These are phyloP conservation scores for Argentina silus DNA, from an alignment of 2,797 vertebrate genomes.

Conservation along the genomic window DNA sequence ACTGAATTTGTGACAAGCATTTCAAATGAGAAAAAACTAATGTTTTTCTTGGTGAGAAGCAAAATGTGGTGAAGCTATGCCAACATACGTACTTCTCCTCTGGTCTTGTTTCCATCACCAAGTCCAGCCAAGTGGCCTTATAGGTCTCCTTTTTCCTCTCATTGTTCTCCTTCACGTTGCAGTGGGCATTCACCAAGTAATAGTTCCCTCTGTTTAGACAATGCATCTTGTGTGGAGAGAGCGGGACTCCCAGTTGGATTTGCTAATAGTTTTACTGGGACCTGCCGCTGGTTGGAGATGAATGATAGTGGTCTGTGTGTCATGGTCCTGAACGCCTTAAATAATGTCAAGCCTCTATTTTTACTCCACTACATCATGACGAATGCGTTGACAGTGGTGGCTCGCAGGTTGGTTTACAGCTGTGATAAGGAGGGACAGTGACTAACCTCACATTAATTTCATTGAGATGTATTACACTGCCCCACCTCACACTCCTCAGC, in stretches of 20 bases:
- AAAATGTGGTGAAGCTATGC: neutral
- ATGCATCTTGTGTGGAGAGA: slow-evolving; percentile 39
- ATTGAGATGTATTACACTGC: slow-evolving; percentile 19
- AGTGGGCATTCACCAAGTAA: slow-evolving; percentile 58
- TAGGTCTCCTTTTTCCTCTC: slow-evolving; percentile 45
- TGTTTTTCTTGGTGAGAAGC: neutral
- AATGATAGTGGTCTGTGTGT: slow-evolving; percentile 6
- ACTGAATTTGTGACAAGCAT: neutral
- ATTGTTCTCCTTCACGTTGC: slow-evolving; percentile 52
- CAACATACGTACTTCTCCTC: slow-evolving; percentile 50
- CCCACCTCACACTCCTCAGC: slow-evolving; percentile 21
- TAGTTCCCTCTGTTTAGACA: slow-evolving; percentile 41
- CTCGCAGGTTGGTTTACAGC: slow-evolving; percentile 46
- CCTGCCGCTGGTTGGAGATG: slow-evolving; percentile 13
- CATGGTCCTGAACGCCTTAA: slow-evolving; percentile 42
- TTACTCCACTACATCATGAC: slow-evolving; percentile 39
- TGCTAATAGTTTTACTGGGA: slow-evolving; percentile 1
- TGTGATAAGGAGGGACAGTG: slow-evolving; percentile 32
- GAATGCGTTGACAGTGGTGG: slow-evolving; percentile 24
- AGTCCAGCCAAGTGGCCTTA: slow-evolving; percentile 53
- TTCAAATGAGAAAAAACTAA: neutral
- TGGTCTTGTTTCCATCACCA: slow-evolving; percentile 60
- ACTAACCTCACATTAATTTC: slow-evolving; percentile 29
- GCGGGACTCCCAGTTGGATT: neutral
- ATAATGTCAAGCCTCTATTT: slow-evolving; percentile 57